A percentile compares a stretch with the other conserved stretches of the same genome.
phyloP scores from a whole-genome alignment of 2,113 vertebrate species.

The Bettongia penicillata region DNA sequence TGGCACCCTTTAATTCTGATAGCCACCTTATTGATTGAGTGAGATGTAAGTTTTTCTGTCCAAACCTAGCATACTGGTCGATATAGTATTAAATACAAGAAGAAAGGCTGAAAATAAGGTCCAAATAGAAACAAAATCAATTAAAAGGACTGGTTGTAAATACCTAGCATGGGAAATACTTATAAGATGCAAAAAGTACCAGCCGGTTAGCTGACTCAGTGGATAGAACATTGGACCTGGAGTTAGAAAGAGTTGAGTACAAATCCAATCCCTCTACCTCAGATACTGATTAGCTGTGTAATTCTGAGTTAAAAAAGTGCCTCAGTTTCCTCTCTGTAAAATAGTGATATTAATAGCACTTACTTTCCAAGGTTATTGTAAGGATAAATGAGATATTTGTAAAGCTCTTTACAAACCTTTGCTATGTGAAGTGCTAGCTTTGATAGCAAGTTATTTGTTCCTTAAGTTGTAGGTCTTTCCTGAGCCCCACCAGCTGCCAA shows the following conservation, averaged over 20 bases:
- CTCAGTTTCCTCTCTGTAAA: not conserved
- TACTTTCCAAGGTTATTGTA: not conserved
- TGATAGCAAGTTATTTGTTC: not conserved
- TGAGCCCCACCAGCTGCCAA: not conserved
- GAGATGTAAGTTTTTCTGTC: constrained; percentile 14
- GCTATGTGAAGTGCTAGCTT: too few species aligned
- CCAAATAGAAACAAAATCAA: not conserved
- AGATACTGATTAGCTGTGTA: not conserved
- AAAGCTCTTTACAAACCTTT: not conserved
- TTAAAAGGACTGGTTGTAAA: not conserved
- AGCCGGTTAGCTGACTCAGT: not conserved
- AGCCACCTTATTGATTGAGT: constrained; percentile 53
- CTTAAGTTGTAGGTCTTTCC: not conserved
- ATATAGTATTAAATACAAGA: not conserved
- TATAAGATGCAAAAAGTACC: too few species aligned
- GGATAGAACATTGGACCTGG: not conserved
- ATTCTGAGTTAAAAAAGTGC: not conserved
- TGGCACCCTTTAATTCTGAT: constrained; percentile 58
- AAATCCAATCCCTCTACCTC: not conserved
- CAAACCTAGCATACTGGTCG: constrained; percentile 50
- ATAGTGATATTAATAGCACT: not conserved
- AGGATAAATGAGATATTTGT: not conserved
- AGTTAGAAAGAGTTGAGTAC: not conserved
- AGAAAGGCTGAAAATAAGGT: not conserved
- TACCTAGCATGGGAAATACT: not conserved